These are phyloP conservation scores for Entomobrya proxima DNA, from an alignment of 2,888 invertebrate genomes.

Conservation along the genomic window DNA sequence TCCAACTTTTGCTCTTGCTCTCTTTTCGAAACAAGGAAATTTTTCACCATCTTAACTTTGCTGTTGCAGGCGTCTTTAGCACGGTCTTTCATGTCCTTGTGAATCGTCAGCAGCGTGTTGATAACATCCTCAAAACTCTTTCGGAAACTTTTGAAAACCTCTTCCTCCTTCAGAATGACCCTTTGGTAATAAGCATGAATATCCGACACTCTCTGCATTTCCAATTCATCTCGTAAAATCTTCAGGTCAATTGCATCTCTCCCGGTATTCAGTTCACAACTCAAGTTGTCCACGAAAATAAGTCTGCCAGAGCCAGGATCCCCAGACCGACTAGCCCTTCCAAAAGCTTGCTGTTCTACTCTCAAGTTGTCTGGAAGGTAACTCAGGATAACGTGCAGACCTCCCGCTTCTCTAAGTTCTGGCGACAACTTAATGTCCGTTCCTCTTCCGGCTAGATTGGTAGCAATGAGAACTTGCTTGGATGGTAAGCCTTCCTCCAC, in stretches of 20 bases:
- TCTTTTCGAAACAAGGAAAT: no score
- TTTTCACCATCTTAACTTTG: no score
- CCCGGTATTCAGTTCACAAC: not conserved
- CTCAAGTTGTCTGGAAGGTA: slow-evolving; percentile 77
- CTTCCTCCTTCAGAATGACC: slow-evolving; percentile 74
- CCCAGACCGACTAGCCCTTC: slow-evolving; percentile 77
- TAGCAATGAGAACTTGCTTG: slow-evolving; percentile 76
- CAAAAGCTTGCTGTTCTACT: slow-evolving; percentile 77
- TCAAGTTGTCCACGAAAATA: slow-evolving; percentile 61
- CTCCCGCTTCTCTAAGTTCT: slow-evolving; percentile 76
- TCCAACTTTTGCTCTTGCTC: not conserved
- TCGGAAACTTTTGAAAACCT: slow-evolving; percentile 71
- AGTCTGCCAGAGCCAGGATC: slow-evolving; percentile 77
- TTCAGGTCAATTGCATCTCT: slow-evolving; percentile 66
- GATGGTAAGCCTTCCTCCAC: not conserved
- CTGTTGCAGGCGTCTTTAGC: no score
- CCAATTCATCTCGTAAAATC: slow-evolving; percentile 71
- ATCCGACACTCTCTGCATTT: slow-evolving; percentile 72
- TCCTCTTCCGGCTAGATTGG: slow-evolving; percentile 78
- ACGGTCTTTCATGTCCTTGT: slow-evolving; percentile 1
- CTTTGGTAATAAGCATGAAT: slow-evolving; percentile 73
- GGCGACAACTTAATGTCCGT: slow-evolving; percentile 77
- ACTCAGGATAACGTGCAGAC: slow-evolving; percentile 77
- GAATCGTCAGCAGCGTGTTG: slow-evolving; percentile 29
- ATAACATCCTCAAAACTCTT: slow-evolving; percentile 68